Percentiles rank a stretch among this genome's conserved stretches.
phyloP scores from a whole-genome alignment of 2,797 vertebrate species.

The Crax fasciolata region DNA sequence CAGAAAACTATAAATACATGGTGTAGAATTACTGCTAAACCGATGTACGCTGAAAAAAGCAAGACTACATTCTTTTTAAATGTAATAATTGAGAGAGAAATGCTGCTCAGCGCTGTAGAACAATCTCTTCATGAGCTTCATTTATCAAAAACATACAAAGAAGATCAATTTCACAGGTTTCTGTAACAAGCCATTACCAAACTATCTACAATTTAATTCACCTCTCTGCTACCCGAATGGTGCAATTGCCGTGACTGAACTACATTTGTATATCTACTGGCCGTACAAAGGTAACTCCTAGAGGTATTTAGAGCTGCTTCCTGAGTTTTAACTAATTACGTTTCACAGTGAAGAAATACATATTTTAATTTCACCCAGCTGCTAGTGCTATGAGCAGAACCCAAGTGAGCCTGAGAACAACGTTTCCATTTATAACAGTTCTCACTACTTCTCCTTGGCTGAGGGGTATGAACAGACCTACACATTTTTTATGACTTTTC shows the following conservation, averaged over 20 bases:
- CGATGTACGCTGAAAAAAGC: neutral
- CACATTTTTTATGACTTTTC: neutral
- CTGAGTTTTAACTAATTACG: neutral
- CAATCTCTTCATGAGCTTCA: neutral
- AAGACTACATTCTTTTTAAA: neutral
- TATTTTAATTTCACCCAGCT: constrained; percentile 29
- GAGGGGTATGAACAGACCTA: neutral
- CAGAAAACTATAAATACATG: neutral
- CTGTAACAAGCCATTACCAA: neutral
- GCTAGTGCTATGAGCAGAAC: neutral
- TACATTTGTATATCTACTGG: neutral
- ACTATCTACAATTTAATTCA: neutral
- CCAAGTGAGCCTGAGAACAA: neutral
- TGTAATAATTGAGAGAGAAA: neutral
- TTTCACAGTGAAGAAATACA: neutral
- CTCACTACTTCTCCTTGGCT: constrained; percentile 26
- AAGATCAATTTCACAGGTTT: neutral
- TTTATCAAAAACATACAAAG: neutral
- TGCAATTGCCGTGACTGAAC: neutral
- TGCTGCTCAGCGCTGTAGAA: neutral
- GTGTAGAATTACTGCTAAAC: neutral
- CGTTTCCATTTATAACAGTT: constrained; percentile 33
- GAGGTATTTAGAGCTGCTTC: neutral
- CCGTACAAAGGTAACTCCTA: neutral
- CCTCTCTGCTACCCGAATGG: neutral